phyloP scores from a whole-genome alignment of 1,140 invertebrate genomes.

The Neodiprion lecontei region DNA sequence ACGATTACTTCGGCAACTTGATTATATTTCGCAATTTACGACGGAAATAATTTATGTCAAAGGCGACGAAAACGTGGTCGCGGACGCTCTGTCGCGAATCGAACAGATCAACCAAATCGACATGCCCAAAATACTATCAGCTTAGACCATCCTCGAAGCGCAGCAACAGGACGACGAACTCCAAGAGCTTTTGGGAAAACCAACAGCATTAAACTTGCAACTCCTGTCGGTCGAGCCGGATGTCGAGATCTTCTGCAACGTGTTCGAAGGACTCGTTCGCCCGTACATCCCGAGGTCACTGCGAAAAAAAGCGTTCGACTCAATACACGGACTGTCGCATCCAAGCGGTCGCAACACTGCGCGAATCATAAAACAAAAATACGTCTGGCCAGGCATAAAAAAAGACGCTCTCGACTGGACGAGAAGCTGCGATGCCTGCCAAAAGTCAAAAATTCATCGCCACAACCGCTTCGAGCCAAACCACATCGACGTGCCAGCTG shows the following conservation, averaged over 20 bases:
- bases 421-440: too few relatives aligned
- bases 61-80: constrained; percentile 31
- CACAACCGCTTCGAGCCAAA: too few relatives aligned
- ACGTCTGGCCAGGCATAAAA: constrained; percentile 16
- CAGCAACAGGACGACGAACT: constrained; percentile 4
- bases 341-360: constrained; percentile 28
- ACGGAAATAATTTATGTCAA: constrained; percentile 35
- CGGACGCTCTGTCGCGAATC: constrained; percentile 31
- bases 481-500: too few relatives aligned
- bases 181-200: not conserved
- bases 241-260: not conserved
- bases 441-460: too few relatives aligned
- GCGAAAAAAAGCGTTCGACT: constrained; percentile 29
- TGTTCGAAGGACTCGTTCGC: constrained; percentile 6
- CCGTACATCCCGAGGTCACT: constrained; percentile 34
- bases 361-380: constrained; percentile 19
- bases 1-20: constrained; percentile 31
- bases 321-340: constrained; percentile 33
- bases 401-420: constrained; percentile 7
- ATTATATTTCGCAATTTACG: constrained; percentile 25
- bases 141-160: not conserved
- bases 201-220: not conserved
- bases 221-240: not conserved
- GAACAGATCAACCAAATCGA: constrained; percentile 14
- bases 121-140: constrained; percentile 14